These are phyloP conservation scores for Chaunax sp. DNA, from an alignment of 2,797 vertebrate species.

Conservation along the genomic window DNA sequence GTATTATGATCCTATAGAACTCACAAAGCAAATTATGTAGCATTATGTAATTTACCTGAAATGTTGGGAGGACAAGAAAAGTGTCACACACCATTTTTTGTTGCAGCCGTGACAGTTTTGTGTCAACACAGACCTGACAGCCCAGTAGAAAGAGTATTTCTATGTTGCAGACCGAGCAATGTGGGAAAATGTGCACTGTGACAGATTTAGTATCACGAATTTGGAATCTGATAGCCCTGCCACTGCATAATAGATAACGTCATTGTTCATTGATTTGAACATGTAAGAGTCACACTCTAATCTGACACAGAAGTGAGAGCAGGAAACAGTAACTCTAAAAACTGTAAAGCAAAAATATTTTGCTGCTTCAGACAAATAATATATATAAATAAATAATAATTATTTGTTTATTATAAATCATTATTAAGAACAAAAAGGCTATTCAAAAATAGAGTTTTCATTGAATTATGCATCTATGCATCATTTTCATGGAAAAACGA, in stretches of 20 bases:
- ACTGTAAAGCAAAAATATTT: too few relatives aligned
- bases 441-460: too few relatives aligned
- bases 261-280: not conserved
- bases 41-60: not conserved
- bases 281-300: not conserved
- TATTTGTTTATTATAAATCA: too few relatives aligned
- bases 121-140: not conserved
- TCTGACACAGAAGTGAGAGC: not conserved
- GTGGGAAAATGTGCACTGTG: not conserved
- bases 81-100: constrained; percentile 2
- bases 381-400: too few relatives aligned
- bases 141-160: not conserved
- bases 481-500: too few relatives aligned
- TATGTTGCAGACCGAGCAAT: not conserved
- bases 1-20: not conserved
- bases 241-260: not conserved
- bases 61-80: not conserved
- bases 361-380: too few relatives aligned
- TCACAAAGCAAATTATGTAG: not conserved
- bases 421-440: not conserved
- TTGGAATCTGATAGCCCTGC: not conserved
- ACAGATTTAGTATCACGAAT: not conserved
- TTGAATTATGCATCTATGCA: too few relatives aligned
- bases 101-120: not conserved
- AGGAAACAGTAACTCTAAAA: not conserved